These are phyloP conservation scores for Zaprionus bogoriensis DNA, from an alignment of 2,888 invertebrate genomes.

Conservation along the genomic window DNA sequence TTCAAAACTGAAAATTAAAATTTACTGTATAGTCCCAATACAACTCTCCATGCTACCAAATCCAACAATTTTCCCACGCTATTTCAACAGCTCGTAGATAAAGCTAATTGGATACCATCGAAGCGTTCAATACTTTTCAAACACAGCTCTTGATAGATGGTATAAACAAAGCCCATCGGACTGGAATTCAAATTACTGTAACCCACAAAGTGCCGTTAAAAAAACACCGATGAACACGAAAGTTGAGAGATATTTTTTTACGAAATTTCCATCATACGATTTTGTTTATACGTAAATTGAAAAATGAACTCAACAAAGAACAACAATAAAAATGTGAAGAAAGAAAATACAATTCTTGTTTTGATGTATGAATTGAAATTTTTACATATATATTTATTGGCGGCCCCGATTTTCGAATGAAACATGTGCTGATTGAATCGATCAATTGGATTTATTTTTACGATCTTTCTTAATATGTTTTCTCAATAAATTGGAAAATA, in stretches of 20 bases:
- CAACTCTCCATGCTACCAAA: too few relatives aligned
- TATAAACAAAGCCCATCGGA: conserved; percentile 33
- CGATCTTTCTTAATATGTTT: conserved; percentile 6
- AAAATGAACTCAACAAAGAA: conserved; percentile 17
- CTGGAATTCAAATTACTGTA: neutral
- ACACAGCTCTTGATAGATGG: conserved; percentile 20
- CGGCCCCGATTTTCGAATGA: neutral
- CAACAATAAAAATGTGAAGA: neutral
- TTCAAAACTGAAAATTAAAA: too few relatives aligned
- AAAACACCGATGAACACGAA: neutral
- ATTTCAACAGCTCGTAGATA: too few relatives aligned
- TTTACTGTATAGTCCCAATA: too few relatives aligned
- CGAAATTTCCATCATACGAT: conserved; percentile 11
- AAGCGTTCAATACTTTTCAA: neutral
- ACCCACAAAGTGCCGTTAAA: neutral
- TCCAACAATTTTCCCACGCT: neutral
- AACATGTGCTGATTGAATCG: conserved; percentile 11
- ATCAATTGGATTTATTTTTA: conserved; percentile 2
- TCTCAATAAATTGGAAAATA: neutral
- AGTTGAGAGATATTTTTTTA: neutral
- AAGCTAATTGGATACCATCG: neutral
- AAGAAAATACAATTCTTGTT: conserved; percentile 13
- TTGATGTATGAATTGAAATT: conserved; percentile 36
- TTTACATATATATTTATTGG: conserved; percentile 24
- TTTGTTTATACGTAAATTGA: conserved; percentile 34